Evolutionary conservation across 2,888 invertebrate species (phyloP), one percentile per base, ranked within the genome.

Genomic region (Dyspetes luteomarginatus): DNA sequence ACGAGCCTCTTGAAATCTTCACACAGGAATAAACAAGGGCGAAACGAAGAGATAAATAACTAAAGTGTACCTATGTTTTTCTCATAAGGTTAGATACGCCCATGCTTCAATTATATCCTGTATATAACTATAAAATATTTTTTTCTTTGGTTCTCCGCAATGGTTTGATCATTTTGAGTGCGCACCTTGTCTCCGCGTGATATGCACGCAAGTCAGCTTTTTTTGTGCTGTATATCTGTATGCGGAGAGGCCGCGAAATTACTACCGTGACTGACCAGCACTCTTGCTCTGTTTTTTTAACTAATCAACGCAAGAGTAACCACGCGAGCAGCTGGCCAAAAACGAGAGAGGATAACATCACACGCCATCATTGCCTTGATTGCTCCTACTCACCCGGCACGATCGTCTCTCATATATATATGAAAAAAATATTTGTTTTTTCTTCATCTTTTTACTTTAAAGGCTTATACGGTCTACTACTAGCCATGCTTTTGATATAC

Each of bases 211-310:
- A 73, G 45, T 56, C 36, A 45, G 45, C 9, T 28, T 62, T 55
- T 48, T 19, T 43, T 50, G 17, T 7, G 7, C 26, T n/a, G 65
- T 50, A n/a, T 60, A 52, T 30, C 36, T 52, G 1, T 30, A 24
- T 22, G 1, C 3, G 50, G 64, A 65, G 58, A 67, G 41, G 7
- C 62, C 56, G 50, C n/a, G 60, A 65, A 75, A 71, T 75, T 65
- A 71, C 64, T 26, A 58, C 52, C 75, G 79, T 80, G 65, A 80
- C 71, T 64, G 65, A 71, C 79, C 71, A 65, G 41, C 72, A 56
- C 62, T 58, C 64, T 28, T 55, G 69, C 30, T 60, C 36, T 9
- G 41, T 65, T 58, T 65, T 36, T 45, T 43, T 17, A 58, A 60
- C 52, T 71, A 71, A 71, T 58, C 71, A 60, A 24, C 58, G 45